A percentile compares a stretch with the other conserved stretches of the same genome.
These are phyloP conservation scores for Melieria picta DNA, from an alignment of 2,888 invertebrate species.

Conservation along the genomic window DNA sequence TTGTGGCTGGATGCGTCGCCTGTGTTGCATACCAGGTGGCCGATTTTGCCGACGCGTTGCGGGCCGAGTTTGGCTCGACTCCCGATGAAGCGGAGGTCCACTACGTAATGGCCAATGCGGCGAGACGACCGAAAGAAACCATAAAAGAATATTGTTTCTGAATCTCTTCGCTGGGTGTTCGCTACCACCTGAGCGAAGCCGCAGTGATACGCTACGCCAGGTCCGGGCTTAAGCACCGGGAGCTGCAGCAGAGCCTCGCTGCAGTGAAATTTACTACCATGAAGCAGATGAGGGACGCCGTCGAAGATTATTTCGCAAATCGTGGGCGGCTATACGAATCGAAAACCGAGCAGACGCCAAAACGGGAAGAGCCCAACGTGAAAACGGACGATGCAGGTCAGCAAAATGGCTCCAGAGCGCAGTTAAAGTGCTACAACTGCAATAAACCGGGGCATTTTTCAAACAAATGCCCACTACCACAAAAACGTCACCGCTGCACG, in stretches of 20 bases:
- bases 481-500: constrained; percentile 6
- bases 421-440: constrained; percentile 4
- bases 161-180: neutral
- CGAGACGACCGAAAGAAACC: neutral
- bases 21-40: too few species aligned
- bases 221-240: too few species aligned
- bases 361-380: neutral
- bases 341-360: neutral
- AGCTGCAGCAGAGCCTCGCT: too few species aligned
- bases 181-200: too few species aligned
- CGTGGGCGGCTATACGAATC: neutral
- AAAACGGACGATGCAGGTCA: neutral
- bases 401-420: neutral
- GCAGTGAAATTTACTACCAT: constrained; percentile 4
- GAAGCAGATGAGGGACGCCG: neutral
- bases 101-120: neutral
- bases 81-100: too few species aligned
- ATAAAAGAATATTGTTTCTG: neutral
- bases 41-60: too few species aligned
- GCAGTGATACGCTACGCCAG: too few species aligned
- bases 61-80: too few species aligned
- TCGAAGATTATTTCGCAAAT: neutral
- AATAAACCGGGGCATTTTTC: neutral
- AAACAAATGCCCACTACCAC: neutral
- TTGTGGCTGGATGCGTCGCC: too few species aligned